These are phyloP conservation scores for Hylaea fasciaria DNA, from an alignment of 2,888 invertebrate genomes.

Conservation along the genomic window DNA sequence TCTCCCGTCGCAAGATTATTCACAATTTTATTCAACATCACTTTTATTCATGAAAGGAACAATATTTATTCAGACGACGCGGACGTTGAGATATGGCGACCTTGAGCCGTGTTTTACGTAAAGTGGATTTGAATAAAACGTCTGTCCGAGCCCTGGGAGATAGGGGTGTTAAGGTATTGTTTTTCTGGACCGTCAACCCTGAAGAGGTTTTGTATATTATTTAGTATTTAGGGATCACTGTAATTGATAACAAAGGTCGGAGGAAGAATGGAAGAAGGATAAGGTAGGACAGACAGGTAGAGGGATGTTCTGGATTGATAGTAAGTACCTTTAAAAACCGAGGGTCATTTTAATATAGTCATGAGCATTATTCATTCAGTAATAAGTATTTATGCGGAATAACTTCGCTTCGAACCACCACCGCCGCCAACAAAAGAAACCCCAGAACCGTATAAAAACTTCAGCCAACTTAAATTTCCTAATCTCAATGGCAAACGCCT, in stretches of 20 bases:
- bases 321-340: too few relatives aligned
- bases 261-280: too few relatives aligned
- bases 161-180: slow-evolving; percentile 1
- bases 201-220: neutral
- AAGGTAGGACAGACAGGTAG: too few relatives aligned
- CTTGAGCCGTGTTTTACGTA: slow-evolving; percentile 13
- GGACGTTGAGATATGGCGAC: slow-evolving; percentile 7
- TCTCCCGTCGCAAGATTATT: slow-evolving; percentile 9
- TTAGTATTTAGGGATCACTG: neutral
- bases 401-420: too few relatives aligned
- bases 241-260: too few relatives aligned
- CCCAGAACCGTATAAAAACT: neutral
- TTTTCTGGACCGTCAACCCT: neutral
- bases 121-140: slow-evolving; percentile 12
- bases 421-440: too few relatives aligned
- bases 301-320: too few relatives aligned
- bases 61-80: slow-evolving; percentile 7
- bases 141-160: slow-evolving; percentile 3
- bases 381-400: too few relatives aligned
- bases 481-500: slow-evolving; percentile 20
- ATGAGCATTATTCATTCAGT: too few relatives aligned
- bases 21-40: slow-evolving; percentile 5
- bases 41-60: slow-evolving; percentile 17
- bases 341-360: too few relatives aligned
- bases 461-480: neutral